phyloP scores from a whole-genome alignment of 2,888 invertebrate species.

The Chymomyza fuscimana region DNA sequence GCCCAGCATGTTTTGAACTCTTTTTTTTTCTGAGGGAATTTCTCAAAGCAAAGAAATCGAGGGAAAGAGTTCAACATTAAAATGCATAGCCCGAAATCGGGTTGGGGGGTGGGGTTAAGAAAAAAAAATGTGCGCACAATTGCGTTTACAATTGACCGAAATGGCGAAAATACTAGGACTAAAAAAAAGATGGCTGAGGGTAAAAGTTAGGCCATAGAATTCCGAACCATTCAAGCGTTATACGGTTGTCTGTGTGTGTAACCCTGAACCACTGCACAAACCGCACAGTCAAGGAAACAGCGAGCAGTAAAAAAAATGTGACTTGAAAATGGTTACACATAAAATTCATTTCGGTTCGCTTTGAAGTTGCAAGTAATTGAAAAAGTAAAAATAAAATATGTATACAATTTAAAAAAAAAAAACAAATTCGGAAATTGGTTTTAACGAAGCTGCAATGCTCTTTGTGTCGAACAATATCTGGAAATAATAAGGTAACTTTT shows the following conservation, averaged over 20 bases:
- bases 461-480: too few relatives aligned
- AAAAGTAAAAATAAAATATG: constrained; percentile 9
- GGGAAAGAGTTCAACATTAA: constrained; percentile 40
- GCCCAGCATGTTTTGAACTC: constrained; percentile 64
- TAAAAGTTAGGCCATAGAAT: constrained; percentile 15
- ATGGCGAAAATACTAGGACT: constrained; percentile 40
- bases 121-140: constrained; percentile 59
- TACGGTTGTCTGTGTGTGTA: neutral
- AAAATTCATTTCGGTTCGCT: constrained; percentile 2
- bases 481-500: too few relatives aligned
- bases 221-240: constrained; percentile 27
- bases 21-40: constrained; percentile 14
- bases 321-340: neutral
- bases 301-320: neutral
- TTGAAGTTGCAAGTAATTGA: constrained; percentile 28
- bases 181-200: neutral
- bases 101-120: neutral
- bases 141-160: constrained; percentile 52
- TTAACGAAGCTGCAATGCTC: too few relatives aligned
- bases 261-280: neutral
- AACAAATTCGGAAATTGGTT: neutral
- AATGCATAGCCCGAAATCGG: constrained; percentile 40
- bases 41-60: constrained; percentile 10
- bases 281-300: neutral
- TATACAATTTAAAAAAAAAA: neutral